Conservation (phyloP, 1,140 invertebrate genomes). For the Drosophila parvula region DNA sequence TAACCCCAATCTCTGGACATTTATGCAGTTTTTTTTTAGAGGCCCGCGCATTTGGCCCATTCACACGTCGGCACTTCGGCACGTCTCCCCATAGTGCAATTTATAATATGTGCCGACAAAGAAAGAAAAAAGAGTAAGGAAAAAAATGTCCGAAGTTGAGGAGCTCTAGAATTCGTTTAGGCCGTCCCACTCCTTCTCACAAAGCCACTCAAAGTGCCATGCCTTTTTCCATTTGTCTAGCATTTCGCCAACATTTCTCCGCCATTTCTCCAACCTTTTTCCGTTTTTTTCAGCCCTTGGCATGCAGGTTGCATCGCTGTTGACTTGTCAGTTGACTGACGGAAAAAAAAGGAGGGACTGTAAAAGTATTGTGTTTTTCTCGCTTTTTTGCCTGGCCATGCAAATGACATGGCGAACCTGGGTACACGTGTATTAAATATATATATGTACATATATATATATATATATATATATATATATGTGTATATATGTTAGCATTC, state of each 20-base stretch:
- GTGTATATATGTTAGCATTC: constrained; percentile 28
- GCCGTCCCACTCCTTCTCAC: constrained; percentile 19
- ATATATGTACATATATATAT: constrained; percentile 13
- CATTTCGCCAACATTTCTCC: constrained; percentile 30
- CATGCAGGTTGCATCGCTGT: constrained; percentile 68
- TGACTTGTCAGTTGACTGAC: constrained; percentile 65
- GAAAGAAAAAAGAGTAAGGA: constrained; percentile 29
- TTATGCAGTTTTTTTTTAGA: constrained; percentile 54
- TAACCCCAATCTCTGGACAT: constrained; percentile 45
- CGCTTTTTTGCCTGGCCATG: constrained; percentile 37
- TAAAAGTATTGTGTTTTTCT: constrained; percentile 27
- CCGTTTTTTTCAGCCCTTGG: constrained; percentile 23
- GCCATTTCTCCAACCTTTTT: constrained; percentile 18
- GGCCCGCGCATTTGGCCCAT: constrained; percentile 56
- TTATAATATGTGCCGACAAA: constrained; percentile 69
- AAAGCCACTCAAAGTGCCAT: constrained; percentile 35
- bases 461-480: constrained; percentile 14
- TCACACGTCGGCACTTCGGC: constrained; percentile 73
- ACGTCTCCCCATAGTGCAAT: constrained; percentile 68
- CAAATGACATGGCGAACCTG: constrained; percentile 60
- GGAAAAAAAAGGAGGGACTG: constrained; percentile 33
- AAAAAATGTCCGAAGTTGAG: constrained; percentile 45
- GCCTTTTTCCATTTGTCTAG: constrained; percentile 16
- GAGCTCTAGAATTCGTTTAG: constrained; percentile 54
- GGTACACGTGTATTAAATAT: constrained; percentile 30